A percentile compares a stretch with the other conserved stretches of the same genome.
Evolutionary conservation across 2,888 invertebrate genomes (phyloP).

Genomic region (Drosophila multiciliata): DNA sequence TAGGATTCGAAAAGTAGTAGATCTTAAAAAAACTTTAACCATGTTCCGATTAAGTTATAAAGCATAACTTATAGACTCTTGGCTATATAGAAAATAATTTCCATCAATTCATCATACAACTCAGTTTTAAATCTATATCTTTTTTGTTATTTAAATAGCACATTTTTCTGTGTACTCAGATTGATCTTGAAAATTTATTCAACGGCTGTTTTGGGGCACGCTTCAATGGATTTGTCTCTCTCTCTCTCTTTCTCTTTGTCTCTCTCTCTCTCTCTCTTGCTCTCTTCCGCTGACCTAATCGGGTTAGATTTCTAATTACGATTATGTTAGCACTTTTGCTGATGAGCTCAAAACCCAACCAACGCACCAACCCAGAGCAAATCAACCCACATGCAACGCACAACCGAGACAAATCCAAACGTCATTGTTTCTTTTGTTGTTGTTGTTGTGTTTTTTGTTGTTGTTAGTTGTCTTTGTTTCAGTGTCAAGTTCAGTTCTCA

Average conservation of each 20-base stretch:
- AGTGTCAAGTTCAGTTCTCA: conserved; percentile 76
- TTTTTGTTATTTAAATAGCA: not conserved
- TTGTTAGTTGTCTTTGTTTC: conserved; percentile 54
- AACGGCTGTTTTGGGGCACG: conserved; percentile 57
- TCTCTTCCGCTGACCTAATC: conserved; percentile 61
- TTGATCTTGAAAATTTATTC: conserved; percentile 66
- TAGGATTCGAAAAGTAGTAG: conserved; percentile 29
- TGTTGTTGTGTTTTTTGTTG: conserved; percentile 9
- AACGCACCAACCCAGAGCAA: conserved; percentile 19
- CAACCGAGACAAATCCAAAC: conserved; percentile 37
- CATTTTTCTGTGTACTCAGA: conserved; percentile 2
- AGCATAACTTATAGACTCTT: not conserved
- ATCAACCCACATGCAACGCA: conserved; percentile 36
- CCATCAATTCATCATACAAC: not conserved
- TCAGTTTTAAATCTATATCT: not conserved
- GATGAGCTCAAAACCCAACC: conserved; percentile 52
- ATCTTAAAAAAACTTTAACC: conserved; percentile 13
- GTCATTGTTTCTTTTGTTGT: conserved; percentile 31
- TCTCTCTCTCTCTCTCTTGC: conserved; percentile 8
- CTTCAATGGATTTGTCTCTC: conserved; percentile 48
- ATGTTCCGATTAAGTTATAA: conserved; percentile 10
- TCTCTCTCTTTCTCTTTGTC: conserved; percentile 1
- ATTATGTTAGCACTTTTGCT: conserved; percentile 67
- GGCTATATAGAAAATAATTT: not conserved
- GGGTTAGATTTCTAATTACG: conserved; percentile 70